Percentiles rank a stretch among this genome's conserved stretches.
These are phyloP conservation scores for Corydoras maculifer DNA, from an alignment of 2,113 vertebrate species.

Conservation along the genomic window DNA sequence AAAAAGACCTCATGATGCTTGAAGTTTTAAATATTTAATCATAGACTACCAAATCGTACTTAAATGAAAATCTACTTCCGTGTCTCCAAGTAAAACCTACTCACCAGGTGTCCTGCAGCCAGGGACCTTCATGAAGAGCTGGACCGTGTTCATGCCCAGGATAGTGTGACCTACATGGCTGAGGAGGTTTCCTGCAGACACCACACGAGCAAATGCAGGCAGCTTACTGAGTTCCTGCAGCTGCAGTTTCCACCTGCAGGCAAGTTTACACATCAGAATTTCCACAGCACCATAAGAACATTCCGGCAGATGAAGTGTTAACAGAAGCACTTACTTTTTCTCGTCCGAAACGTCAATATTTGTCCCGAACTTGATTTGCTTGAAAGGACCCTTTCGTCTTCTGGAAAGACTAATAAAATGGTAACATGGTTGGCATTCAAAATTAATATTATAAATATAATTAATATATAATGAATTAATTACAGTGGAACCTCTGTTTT, in stretches of 20 bases:
- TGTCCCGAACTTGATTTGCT: slow-evolving; percentile 95
- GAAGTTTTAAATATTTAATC: too few relatives aligned
- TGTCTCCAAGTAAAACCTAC: slow-evolving; percentile 2
- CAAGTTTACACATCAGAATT: neutral
- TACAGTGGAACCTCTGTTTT: too few relatives aligned
- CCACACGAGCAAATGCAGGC: slow-evolving; percentile 89
- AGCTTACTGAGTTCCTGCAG: slow-evolving; percentile 93
- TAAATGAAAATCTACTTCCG: too few relatives aligned
- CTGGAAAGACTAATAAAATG: slow-evolving; percentile 69
- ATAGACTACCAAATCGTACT: too few relatives aligned
- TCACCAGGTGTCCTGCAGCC: slow-evolving; percentile 89
- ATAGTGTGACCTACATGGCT: slow-evolving; percentile 95
- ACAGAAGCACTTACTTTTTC: slow-evolving; percentile 79
- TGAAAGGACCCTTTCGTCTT: slow-evolving; percentile 83
- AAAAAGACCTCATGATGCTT: too few relatives aligned
- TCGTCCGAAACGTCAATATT: slow-evolving; percentile 97
- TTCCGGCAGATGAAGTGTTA: neutral
- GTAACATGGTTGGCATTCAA: neutral
- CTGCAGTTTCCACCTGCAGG: slow-evolving; percentile 91
- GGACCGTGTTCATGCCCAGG: slow-evolving; percentile 97
- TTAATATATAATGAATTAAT: too few relatives aligned
- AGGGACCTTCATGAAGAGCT: slow-evolving; percentile 98
- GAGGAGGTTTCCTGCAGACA: slow-evolving; percentile 93
- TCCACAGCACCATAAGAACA: neutral
- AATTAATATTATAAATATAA: too few relatives aligned